Evolutionary conservation across 2,113 vertebrate genomes (phyloP).

Genomic region (Scopus umbretta): DNA sequence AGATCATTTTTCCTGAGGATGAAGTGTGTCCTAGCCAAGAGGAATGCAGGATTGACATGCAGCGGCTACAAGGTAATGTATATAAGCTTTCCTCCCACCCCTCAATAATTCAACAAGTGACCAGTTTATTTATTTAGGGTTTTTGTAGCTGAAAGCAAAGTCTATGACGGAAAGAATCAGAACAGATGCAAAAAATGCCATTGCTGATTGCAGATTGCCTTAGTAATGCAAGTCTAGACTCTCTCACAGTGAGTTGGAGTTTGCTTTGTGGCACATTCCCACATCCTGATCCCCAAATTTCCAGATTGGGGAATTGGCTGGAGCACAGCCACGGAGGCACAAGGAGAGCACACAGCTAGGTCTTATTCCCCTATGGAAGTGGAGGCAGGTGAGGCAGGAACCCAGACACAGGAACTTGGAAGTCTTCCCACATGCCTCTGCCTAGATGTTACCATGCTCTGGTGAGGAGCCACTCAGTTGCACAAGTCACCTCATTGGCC

Average conservation of each 20-base stretch:
- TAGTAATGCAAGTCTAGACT: neutral
- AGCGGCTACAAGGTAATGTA: slow-evolving; percentile 90
- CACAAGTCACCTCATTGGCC: neutral
- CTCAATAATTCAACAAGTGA: neutral
- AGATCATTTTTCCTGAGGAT: slow-evolving; percentile 93
- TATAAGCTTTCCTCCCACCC: neutral
- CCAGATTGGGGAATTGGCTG: neutral
- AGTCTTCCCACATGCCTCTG: neutral
- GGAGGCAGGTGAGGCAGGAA: neutral
- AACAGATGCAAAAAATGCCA: neutral
- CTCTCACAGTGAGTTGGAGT: neutral
- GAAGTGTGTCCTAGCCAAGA: slow-evolving; percentile 94
- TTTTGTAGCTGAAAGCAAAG: neutral
- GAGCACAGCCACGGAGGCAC: neutral
- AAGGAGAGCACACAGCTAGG: neutral
- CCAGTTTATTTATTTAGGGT: neutral
- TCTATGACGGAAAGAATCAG: neutral
- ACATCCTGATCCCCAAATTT: neutral
- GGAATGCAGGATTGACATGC: slow-evolving; percentile 90
- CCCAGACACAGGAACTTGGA: neutral
- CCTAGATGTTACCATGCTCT: neutral
- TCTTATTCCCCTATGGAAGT: neutral
- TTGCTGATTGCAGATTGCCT: neutral
- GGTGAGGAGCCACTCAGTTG: neutral
- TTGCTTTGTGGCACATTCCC: neutral